Conservation (phyloP, 2,797 vertebrate genomes). For the Benthosema pterotum region DNA sequence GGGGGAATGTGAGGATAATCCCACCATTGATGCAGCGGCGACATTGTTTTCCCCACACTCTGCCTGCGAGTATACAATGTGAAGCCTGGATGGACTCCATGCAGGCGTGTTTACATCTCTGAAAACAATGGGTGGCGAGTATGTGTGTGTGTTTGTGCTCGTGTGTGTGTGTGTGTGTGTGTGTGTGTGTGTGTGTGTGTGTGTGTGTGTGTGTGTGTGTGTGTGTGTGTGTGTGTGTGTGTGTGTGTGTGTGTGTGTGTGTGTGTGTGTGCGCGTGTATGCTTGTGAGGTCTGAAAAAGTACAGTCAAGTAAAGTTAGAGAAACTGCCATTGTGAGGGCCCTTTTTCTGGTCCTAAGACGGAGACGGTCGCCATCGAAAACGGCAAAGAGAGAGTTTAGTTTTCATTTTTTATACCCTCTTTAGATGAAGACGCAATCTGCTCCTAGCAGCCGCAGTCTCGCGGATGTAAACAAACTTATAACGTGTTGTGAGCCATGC, state of each 20-base stretch:
- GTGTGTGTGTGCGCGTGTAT: constrained; percentile 8
- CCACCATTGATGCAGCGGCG: constrained; percentile 64
- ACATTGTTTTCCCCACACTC: constrained; percentile 59
- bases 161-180: constrained; percentile 45
- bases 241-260: constrained; percentile 16
- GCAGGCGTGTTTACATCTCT: constrained; percentile 50
- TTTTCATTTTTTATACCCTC: no score
- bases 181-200: constrained; percentile 23
- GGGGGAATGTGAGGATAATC: constrained; percentile 69
- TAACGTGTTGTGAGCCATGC: no score
- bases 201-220: constrained; percentile 22
- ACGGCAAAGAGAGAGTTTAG: no score
- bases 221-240: constrained; percentile 6
- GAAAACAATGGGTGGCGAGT: constrained; percentile 23
- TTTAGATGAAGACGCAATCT: no score
- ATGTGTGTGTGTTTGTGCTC: constrained; percentile 10
- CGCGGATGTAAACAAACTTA: no score
- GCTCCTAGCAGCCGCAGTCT: no score
- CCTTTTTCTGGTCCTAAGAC: no score
- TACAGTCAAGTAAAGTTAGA: no score
- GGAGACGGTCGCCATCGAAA: no score
- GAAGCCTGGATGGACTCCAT: constrained; percentile 55
- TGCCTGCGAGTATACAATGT: constrained; percentile 63
- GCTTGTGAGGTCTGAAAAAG: no score
- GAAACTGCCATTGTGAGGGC: no score